Percentiles rank a stretch among this genome's conserved stretches.
Evolutionary conservation across 2,113 vertebrate species (phyloP).

Genomic region (Centrocercus urophasianus): DNA sequence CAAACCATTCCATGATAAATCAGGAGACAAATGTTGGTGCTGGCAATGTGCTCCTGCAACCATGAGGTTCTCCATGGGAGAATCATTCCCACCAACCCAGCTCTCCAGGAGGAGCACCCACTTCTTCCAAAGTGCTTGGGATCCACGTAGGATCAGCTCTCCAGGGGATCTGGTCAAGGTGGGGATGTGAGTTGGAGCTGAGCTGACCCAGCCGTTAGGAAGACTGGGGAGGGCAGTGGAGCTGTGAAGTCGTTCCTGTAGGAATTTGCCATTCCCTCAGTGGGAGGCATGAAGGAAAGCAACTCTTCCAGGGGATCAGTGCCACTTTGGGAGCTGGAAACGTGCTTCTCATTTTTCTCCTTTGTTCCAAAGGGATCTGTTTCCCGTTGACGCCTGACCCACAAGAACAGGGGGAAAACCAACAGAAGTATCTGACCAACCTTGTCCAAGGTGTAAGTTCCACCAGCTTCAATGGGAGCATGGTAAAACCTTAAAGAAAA

Average conservation of each 20-base stretch:
- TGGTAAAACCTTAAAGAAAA: neutral
- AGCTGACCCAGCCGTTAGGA: neutral
- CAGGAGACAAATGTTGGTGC: neutral
- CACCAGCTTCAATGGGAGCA: neutral
- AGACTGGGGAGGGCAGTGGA: neutral
- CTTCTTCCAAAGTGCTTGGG: neutral
- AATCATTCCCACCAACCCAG: neutral
- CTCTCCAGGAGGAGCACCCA: neutral
- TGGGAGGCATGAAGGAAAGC: neutral
- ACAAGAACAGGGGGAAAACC: neutral
- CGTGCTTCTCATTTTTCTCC: conserved; percentile 27
- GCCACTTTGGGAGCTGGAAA: neutral
- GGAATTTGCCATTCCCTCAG: neutral
- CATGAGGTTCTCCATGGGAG: no score
- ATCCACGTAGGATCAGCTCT: neutral
- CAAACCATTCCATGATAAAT: no score
- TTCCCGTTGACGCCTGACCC: conserved; percentile 41
- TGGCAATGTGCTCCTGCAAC: no score
- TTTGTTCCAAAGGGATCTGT: neutral
- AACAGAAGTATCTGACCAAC: neutral
- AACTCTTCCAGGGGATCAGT: neutral
- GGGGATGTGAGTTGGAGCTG: neutral
- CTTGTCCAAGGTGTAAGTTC: neutral
- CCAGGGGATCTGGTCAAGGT: neutral
- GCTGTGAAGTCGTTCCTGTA: neutral